Base-by-base conservation (phyloP, 1,140 invertebrate genomes). In the Chironomus striatipennis region DNA sequence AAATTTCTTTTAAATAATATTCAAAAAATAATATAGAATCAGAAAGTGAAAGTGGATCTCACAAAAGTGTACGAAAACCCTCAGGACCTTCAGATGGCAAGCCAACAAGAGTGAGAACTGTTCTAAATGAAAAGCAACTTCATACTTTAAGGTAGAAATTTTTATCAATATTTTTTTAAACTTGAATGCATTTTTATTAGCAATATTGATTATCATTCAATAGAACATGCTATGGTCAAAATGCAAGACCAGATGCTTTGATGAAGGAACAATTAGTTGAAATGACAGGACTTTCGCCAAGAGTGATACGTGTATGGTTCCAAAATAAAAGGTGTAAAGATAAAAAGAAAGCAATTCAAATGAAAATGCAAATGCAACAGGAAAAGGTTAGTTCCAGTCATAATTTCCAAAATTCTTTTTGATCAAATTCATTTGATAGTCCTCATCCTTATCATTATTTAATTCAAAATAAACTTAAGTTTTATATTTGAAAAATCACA, bases 231-330 rank as follows among this genome's bases (percentile, higher is more conserved):
- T 99, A 99, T 85, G 93, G 93, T 67, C 95, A 95, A 47, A 99
- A 99, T 85, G 96, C 97, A 43, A 86, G 98, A 72, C 98, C 98
- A 9, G 98, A 99, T 84, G 97, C 97, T 9, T 87, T 98, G 34
- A 98, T 98, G 96, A 99, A 99, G 85, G 98, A 99, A 82, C 96
- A 99, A 82, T 86, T 99, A 74, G 97, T 98, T 9, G 98, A 99
- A 83, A 98, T 98, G 96, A 99, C 98, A 0, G 90, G 94, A 0
- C 88, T 99, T 2, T 96, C 93, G 78, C 96, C 96, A 1, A 85
- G 97, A 18, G 97, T 99, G 75, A 98, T 98, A 79, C 87, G 97
- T 79, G 97, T 98, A 17, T 99, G 97, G 97, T 98, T 98, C 85
- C 95, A 99, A 84, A 99, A 99, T 85, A 99, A 99, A 83, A 85